Evolutionary conservation across 2,113 vertebrate genomes (phyloP), one percentile per base, ranked within the genome.

Genomic region (Ardeotis arabs): DNA sequence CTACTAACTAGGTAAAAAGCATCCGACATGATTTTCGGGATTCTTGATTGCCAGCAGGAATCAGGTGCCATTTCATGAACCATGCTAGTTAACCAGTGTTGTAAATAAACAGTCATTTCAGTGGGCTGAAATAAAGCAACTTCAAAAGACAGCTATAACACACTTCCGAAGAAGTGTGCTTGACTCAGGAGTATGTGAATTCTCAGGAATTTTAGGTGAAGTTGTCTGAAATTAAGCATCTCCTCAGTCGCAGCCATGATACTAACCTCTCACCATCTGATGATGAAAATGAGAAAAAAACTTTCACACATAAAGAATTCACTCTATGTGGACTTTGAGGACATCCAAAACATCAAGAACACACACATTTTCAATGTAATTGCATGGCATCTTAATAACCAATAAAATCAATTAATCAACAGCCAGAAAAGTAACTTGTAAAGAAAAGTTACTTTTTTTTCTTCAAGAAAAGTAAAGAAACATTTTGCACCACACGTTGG

Each of bases 291-390:
- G 18, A 67, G 35, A 44, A 49, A 69, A 69, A 49, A 25, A 1
- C 3, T 13, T 25, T 67, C 35, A 35, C 18, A 35, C 3, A 20
- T 14, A 49, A 50, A 52, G 20, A 78, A 49, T 12, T 78, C 35
- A n/a, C 25, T 37, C 4, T 11, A 10, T 0, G 0, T 44, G 58
- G 23, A 37, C 35, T 82, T n/a, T 70, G n/a, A 53, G 52, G 37
- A n/a, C 9, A 47, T 35, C 8, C 64, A 77, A 41, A 78, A 41
- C n/a, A 15, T 7, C 39, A 84, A 25, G 8, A 53, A 14, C 14
- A 33, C 28, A 22, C 6, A 44, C 6, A 9, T 53, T 90, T 59
- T 49, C n/a, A 28, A 0, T n/a, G 37, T 20, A 35, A 58, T 20
- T 66, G 7, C 9, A 7, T 9, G 3, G 41, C 7, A 22, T 64